Percentiles rank a stretch among this genome's conserved stretches.
phyloP scores from a whole-genome alignment of 2,888 invertebrate genomes.

The Oscheius sp. region DNA sequence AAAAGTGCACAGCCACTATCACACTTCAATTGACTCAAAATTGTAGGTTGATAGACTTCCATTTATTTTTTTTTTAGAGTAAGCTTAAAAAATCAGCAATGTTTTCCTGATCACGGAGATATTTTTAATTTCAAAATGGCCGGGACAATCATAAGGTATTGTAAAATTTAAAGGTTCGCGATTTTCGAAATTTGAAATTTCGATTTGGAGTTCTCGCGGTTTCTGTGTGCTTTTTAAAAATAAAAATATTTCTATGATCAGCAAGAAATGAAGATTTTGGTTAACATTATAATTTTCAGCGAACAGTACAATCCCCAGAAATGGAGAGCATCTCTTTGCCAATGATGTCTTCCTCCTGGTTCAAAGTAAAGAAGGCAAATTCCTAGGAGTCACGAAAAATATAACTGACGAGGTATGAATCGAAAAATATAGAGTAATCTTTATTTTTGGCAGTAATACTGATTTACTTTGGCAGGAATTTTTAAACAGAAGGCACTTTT shows the following conservation, averaged over 20 bases:
- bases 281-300: constrained; percentile 27
- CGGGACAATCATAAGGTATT: too few relatives aligned
- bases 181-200: too few relatives aligned
- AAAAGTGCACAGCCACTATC: not conserved
- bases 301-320: not conserved
- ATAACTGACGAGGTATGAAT: constrained; percentile 9
- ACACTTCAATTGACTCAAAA: constrained; percentile 16
- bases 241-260: too few relatives aligned
- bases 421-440: not conserved
- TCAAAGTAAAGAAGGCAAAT: constrained; percentile 6
- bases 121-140: too few relatives aligned
- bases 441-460: too few relatives aligned
- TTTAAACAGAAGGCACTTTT: not conserved
- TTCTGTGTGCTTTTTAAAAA: too few relatives aligned
- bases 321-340: constrained; percentile 15
- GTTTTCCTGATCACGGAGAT: too few relatives aligned
- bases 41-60: constrained; percentile 12
- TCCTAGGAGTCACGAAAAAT: constrained; percentile 1
- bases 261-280: too few relatives aligned
- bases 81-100: not conserved
- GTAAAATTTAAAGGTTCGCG: too few relatives aligned
- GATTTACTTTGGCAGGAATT: too few relatives aligned
- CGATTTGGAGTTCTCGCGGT: too few relatives aligned
- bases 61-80: too few relatives aligned
- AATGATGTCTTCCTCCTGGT: constrained; percentile 27